A percentile compares a stretch with the other conserved stretches of the same genome.
phyloP scores from a whole-genome alignment of 2,113 vertebrate genomes.

The Hyaena hyaena region DNA sequence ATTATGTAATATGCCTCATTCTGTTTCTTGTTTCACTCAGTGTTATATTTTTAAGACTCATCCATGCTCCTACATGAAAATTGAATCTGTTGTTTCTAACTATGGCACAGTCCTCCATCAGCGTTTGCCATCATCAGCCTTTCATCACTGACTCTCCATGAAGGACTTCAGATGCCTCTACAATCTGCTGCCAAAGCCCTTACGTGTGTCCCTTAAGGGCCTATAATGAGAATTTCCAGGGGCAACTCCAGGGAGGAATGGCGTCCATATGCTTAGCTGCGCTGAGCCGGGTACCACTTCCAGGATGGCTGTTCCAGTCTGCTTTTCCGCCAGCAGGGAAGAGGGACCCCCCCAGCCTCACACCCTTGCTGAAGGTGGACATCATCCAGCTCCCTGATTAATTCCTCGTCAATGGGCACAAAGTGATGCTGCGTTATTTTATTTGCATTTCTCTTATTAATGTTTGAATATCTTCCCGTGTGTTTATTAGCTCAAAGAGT shows the following conservation, averaged over 20 bases:
- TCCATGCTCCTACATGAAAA: neutral
- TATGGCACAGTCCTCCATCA: accelerated
- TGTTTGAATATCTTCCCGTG: neutral
- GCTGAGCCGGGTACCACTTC: neutral
- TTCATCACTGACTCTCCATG: no score
- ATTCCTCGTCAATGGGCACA: neutral
- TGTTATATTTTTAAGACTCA: neutral
- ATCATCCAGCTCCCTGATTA: neutral
- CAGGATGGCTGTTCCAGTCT: neutral
- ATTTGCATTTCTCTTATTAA: neutral
- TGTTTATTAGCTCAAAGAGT: neutral
- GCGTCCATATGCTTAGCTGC: accelerated
- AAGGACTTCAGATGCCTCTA: neutral
- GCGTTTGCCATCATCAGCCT: neutral
- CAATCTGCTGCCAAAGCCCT: neutral
- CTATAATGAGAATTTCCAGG: neutral
- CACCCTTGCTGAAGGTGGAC: no score
- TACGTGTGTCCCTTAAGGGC: neutral
- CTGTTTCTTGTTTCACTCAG: neutral
- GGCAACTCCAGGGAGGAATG: neutral
- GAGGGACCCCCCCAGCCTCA: neutral
- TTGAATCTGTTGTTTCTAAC: neutral
- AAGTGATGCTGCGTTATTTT: neutral
- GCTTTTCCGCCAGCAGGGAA: neutral
- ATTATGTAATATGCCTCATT: neutral